Base-by-base conservation (phyloP, 2,113 vertebrate species). In the Carassius carassius region DNA sequence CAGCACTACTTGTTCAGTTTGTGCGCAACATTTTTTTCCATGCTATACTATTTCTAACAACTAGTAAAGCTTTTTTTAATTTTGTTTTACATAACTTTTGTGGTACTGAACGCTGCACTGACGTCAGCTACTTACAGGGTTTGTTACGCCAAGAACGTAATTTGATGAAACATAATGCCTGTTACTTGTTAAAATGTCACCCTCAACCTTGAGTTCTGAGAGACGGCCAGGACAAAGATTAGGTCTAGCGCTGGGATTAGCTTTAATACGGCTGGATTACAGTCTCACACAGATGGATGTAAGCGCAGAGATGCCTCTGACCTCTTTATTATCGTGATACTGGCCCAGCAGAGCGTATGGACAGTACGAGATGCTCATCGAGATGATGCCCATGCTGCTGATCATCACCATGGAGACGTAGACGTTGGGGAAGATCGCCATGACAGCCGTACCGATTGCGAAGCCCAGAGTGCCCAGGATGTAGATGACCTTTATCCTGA, bases 341-440 rank as follows among this genome's bases (percentile, higher is more conserved):
- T 99, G 98, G 78, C 98, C 98, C 10, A 99, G 88, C 85, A 99
- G 96, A 0, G 98, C 98, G 0, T 99, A 99, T 0, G 98, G 98
- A 89, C 98, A 99, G 92, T 99, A 99, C 86, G 97, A 99, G 91
- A 98, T 97, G 84, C 98, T 98, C 98, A 99, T 99, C n/a, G 97
- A 99, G 88, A 99, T 96, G 21, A 99, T 90, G 23, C 98, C 98
- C 98, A 99, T 99, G 0, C 95, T 98, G 94, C 97, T 98, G 93
- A 99, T 97, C 97, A 97, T 97, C 84, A 96, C 93, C 98, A 99
- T 99, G 86, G 98, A 93, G 21, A 99, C 96, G 0, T 99, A 99
- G 58, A 99, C 97, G 0, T 98, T 97, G 82, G 97, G 96, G 80
- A 99, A 99, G 75, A 99, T 95, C 4, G 97, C 97, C 98, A 99